Conservation (phyloP, 2,113 vertebrate species). For the Motacilla alba region DNA sequence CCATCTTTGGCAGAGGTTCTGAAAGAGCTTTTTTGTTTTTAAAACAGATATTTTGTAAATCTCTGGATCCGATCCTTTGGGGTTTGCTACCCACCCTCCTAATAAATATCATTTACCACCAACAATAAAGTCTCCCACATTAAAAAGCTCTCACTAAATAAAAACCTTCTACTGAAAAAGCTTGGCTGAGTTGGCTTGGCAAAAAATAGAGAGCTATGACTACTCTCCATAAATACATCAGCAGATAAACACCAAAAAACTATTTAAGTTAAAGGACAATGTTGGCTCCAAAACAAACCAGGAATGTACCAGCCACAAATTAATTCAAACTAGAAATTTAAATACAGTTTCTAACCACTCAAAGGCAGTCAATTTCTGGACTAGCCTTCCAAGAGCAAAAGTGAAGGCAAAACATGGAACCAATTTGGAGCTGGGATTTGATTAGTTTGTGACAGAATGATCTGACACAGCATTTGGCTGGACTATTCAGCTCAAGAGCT, state of each 20-base stretch:
- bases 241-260: slow-evolving; percentile 46
- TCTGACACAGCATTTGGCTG: slow-evolving; percentile 44
- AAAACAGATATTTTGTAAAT: background rate
- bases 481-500: background rate
- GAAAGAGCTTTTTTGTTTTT: slow-evolving; percentile 30
- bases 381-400: slow-evolving; percentile 49
- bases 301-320: slow-evolving; percentile 36
- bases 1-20: slow-evolving; percentile 28
- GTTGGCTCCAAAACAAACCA: slow-evolving; percentile 54
- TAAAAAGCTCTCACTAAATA: slow-evolving; percentile 59
- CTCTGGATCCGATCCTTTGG: background rate
- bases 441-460: slow-evolving; percentile 12
- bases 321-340: slow-evolving; percentile 57
- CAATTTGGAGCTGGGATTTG: slow-evolving; percentile 17
- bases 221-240: slow-evolving; percentile 61
- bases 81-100: slow-evolving; percentile 46
- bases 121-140: slow-evolving; percentile 57
- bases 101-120: slow-evolving; percentile 60
- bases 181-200: slow-evolving; percentile 28
- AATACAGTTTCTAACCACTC: slow-evolving; percentile 32
- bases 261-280: slow-evolving; percentile 60
- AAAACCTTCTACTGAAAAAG: slow-evolving; percentile 51
- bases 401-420: slow-evolving; percentile 55
- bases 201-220: slow-evolving; percentile 48
- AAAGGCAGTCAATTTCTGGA: slow-evolving; percentile 6